phyloP scores from a whole-genome alignment of 2,888 invertebrate species.

The Phyllotreta striolata region DNA sequence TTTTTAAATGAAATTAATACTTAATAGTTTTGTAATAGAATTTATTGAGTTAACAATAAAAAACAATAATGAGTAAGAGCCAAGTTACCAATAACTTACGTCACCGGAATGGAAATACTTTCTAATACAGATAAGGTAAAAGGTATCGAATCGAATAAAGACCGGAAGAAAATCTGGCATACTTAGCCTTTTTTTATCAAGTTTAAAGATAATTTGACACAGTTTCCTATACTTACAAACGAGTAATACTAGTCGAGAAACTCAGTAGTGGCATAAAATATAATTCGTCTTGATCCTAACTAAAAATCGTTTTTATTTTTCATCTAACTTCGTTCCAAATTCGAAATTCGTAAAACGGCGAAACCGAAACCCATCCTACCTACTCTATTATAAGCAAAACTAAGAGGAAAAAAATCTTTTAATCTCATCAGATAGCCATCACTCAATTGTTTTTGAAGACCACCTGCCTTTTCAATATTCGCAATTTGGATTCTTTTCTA shows the following conservation, averaged over 20 bases:
- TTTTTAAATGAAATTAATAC: too few relatives aligned
- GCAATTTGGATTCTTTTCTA: slow-evolving; percentile 43
- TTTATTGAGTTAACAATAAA: too few relatives aligned
- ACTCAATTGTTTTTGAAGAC: slow-evolving; percentile 39
- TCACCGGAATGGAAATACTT: slow-evolving; percentile 11
- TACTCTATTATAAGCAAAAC: background rate
- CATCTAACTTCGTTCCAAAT: too few relatives aligned
- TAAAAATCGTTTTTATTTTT: too few relatives aligned
- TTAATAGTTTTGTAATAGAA: too few relatives aligned
- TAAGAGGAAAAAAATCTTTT: slow-evolving; percentile 1
- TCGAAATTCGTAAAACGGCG: too few relatives aligned
- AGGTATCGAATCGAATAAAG: slow-evolving; percentile 9
- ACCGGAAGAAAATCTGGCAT: slow-evolving; percentile 24
- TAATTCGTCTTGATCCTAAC: too few relatives aligned
- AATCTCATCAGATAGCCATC: slow-evolving; percentile 26
- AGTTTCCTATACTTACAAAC: background rate
- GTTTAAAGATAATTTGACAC: slow-evolving; percentile 13
- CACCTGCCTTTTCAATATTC: slow-evolving; percentile 46
- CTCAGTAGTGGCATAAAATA: too few relatives aligned
- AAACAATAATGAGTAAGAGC: too few relatives aligned
- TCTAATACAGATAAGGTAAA: slow-evolving; percentile 12
- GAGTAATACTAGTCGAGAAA: too few relatives aligned
- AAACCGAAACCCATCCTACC: background rate
- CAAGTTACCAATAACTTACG: background rate
- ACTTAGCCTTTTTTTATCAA: slow-evolving; percentile 18